Base-by-base conservation (phyloP, 2,113 vertebrate genomes). In the Tiliqua scincoides region DNA sequence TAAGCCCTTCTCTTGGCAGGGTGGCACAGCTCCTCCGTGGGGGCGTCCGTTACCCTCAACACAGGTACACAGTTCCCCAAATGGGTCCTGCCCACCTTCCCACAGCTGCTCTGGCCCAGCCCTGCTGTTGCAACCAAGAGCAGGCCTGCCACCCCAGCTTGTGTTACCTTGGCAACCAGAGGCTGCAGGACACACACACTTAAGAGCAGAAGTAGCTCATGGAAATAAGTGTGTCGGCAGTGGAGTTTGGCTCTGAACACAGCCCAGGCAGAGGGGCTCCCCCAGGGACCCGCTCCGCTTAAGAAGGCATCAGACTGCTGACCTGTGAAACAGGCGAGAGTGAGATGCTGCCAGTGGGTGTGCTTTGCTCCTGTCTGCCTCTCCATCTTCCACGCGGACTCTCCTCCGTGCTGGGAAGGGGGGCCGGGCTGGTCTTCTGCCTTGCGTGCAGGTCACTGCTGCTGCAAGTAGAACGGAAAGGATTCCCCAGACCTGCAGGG, bases 131-230 rank as follows among this genome's bases (percentile, higher is more conserved):
- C 85, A 85, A 84, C 87, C 83, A 87, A 93, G 89, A 65, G 25
- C 8, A 23, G 23, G 88, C 86, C 89, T 92, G 90, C 92, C 92
- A 92, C 86, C 90, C 93, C 89, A 87, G 90, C 93, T 91, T 68
- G 15, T 43, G 94, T 95, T 94, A 91, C 95, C 93, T 92, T 91
- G 88, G 87, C 92, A 95, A 95, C 95, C 27, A 52, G 88, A 91
- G 89, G 91, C 93, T 88, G 84, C 54, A 0, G 83, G 88, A 92
- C 87, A 86, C 86, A 62, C 86, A 62, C 21, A 84, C 72, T 0
- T 43, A 91, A 89, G 54, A 91, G 92, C 87, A 0, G 25, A 79
- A 67, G 74, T 61, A 11, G 68, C 61, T 67, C 67, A 79, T 88
- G 95, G 91, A 92, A 95, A 85, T 68, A 37, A 89, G 89, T 25